Evolutionary conservation across 2,797 vertebrate genomes (phyloP).

Genomic region (Sciurus carolinensis): DNA sequence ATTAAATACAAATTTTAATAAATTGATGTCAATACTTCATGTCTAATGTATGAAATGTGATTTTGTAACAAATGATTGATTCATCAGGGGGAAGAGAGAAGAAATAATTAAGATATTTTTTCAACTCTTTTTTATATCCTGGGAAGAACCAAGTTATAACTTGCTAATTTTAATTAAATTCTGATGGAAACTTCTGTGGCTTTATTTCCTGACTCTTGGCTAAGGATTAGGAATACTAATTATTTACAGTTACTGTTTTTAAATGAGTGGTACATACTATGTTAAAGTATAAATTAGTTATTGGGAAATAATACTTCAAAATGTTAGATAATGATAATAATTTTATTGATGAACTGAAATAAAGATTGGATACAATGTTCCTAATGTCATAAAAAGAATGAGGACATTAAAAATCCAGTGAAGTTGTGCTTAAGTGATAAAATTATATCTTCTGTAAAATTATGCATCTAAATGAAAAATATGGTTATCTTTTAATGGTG

Average conservation of each 20-base stretch:
- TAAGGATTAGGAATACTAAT: constrained; percentile 29
- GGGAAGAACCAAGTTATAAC: neutral
- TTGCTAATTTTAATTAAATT: constrained; percentile 69
- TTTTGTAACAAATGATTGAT: constrained; percentile 25
- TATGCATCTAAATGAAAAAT: constrained; percentile 67
- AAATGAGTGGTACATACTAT: constrained; percentile 19
- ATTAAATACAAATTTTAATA: constrained; percentile 40
- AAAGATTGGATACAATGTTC: constrained; percentile 28
- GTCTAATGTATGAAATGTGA: constrained; percentile 36
- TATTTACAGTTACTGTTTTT: constrained; percentile 68
- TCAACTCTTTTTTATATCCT: constrained; percentile 26
- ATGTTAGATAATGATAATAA: neutral
- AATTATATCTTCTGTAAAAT: constrained; percentile 36
- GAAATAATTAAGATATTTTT: constrained; percentile 62
- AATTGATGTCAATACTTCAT: constrained; percentile 35
- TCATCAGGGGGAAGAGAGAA: neutral
- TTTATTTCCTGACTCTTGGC: constrained; percentile 68
- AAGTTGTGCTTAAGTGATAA: neutral
- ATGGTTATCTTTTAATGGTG: neutral
- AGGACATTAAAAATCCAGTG: constrained; percentile 50
- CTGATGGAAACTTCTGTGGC: constrained; percentile 24
- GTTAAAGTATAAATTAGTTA: neutral
- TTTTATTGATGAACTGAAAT: neutral
- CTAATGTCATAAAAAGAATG: constrained; percentile 52
- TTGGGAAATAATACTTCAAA: constrained; percentile 60